Percentiles rank a stretch among this genome's conserved stretches.
Conservation (phyloP, 2,888 invertebrate species). For the Melitaea athalia region DNA sequence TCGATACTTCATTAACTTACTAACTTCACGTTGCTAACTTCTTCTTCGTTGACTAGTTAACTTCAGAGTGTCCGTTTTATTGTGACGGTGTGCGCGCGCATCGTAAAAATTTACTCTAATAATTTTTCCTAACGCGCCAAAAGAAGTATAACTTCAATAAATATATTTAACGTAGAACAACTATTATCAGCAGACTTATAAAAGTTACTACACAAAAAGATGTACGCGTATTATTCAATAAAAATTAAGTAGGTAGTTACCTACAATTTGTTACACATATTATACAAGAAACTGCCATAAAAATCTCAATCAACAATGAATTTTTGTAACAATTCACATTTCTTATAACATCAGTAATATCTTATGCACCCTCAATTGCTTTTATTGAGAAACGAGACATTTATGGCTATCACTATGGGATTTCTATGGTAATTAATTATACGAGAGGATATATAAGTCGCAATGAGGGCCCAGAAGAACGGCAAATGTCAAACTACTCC, state of each 20-base stretch:
- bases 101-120: no score
- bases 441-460: not conserved
- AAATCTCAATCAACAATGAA: not conserved
- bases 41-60: no score
- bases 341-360: slow-evolving; percentile 45
- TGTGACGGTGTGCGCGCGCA: no score
- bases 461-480: not conserved
- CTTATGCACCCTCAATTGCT: slow-evolving; percentile 61
- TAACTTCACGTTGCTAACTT: no score
- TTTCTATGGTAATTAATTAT: not conserved
- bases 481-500: not conserved
- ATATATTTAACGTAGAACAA: no score
- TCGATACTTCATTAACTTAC: no score
- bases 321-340: slow-evolving; percentile 23
- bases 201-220: no score
- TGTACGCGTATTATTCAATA: not conserved
- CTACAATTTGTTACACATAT: not conserved
- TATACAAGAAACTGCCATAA: not conserved
- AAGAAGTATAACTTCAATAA: no score
- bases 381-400: slow-evolving; percentile 26
- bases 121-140: no score
- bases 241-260: not conserved
- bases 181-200: no score
- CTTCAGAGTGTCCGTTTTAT: no score
- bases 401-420: slow-evolving; percentile 10